phyloP scores from a whole-genome alignment of 2,888 invertebrate species.

The Teleogryllus oceanicus region DNA sequence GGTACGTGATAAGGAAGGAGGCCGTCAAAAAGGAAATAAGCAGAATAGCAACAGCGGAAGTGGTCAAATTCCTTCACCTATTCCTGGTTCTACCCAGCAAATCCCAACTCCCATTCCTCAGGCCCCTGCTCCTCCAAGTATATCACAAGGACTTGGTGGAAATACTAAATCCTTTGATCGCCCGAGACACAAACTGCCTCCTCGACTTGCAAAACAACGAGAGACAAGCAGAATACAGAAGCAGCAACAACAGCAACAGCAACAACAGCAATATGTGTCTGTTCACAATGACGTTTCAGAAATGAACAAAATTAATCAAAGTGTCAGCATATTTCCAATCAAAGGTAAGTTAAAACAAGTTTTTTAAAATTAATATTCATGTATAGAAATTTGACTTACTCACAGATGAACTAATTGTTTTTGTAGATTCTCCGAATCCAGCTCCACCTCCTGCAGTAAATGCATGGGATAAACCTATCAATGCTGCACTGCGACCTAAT shows the following conservation, averaged over 20 bases:
- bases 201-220: conserved; percentile 73
- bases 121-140: conserved; percentile 19
- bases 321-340: conserved; percentile 40
- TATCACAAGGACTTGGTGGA: conserved; percentile 28
- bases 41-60: conserved; percentile 43
- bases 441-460: conserved; percentile 64
- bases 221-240: conserved; percentile 49
- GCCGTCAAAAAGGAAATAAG: conserved; percentile 45
- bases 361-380: neutral
- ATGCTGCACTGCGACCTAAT: conserved; percentile 61
- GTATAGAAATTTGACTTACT: neutral
- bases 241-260: conserved; percentile 45
- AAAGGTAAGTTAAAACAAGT: conserved; percentile 39
- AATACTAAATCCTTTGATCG: conserved; percentile 40
- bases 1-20: conserved; percentile 35
- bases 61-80: conserved; percentile 30
- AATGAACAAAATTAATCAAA: conserved; percentile 42
- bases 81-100: conserved; percentile 20
- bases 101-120: neutral
- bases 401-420: conserved; percentile 38
- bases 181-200: conserved; percentile 63
- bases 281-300: conserved; percentile 40
- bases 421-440: conserved; percentile 27
- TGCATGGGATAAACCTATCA: conserved; percentile 84
- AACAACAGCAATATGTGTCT: conserved; percentile 33